Base-by-base conservation (phyloP, 2,888 invertebrate genomes). In the Pristionchus fissidentatus region DNA sequence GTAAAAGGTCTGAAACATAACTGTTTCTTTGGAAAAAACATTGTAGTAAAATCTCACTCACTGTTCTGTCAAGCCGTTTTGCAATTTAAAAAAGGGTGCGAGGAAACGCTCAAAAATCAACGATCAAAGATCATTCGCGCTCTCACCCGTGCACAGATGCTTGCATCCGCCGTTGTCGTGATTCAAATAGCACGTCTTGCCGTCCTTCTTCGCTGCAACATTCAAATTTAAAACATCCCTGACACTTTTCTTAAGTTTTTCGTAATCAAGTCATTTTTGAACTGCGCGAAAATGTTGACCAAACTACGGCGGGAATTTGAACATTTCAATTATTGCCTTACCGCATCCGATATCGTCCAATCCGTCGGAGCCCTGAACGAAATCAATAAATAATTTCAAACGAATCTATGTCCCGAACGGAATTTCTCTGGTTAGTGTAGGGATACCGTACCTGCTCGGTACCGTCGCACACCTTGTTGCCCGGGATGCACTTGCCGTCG, bases 281-380 rank as follows among this genome's bases (percentile, higher is more conserved):
- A 70, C 19, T 43, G 26, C 41, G 70, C 41, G 7, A 26, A 66
- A 66, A 0, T 66, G 35, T 22, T 13, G 0, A n/a, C 1, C 7
- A n/a, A 10, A 43, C 1, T 41, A 0, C 32, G 70, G 70, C 70
- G 41, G 41, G 70, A 70, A 43, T 43, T 43, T 41, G 43, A 70
- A n/a, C 3, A 77, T 32, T 77, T 32, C 26, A 46, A 84, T 52
- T 90, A 1, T 13, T 62, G n/a, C 90, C 93, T 92, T 96, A 92
- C 98, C 98, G 92, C 97, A 97, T 0, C 96, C 94, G 0, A 97
- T 96, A 92, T 99, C 98, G 91, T 99, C 98, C 5, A 96, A 96
- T 13, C 88, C 89, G 82, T 92, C 92, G 29, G 96, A 96, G 92
- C 98, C 98, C 93, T 98, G 97, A 91, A 97, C 96, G 92, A 26